Conservation (phyloP, 2,113 vertebrate species). For the Misgurnus mizolepis region DNA sequence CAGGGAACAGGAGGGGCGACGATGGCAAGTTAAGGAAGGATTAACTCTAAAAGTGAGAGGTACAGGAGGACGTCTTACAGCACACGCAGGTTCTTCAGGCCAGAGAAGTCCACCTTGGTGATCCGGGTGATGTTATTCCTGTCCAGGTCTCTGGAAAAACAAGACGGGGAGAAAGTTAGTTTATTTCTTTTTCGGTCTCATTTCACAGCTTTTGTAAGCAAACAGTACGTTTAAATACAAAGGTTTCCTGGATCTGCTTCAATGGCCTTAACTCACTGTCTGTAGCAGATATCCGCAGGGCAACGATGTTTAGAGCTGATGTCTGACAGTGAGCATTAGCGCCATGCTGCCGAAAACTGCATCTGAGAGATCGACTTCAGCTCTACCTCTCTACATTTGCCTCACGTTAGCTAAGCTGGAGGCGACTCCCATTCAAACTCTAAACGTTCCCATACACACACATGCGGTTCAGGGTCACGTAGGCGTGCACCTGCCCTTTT, state of each 20-base stretch:
- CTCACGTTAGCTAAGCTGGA: neutral
- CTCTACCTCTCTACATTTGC: neutral
- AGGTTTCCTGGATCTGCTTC: neutral
- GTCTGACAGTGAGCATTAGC: constrained; percentile 41
- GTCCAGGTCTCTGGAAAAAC: constrained; percentile 86
- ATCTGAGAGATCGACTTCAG: neutral
- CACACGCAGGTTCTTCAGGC: constrained; percentile 94
- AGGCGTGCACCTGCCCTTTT: neutral
- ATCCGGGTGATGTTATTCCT: constrained; percentile 96
- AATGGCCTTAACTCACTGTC: neutral
- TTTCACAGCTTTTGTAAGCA: neutral
- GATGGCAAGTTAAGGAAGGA: constrained; percentile 1
- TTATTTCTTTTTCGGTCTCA: neutral
- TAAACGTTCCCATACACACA: constrained; percentile 24
- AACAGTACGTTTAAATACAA: constrained; percentile 10
- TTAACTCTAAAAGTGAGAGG: neutral
- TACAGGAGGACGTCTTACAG: constrained; percentile 81
- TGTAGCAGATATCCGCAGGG: constrained; percentile 15
- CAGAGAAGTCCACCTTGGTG: constrained; percentile 91
- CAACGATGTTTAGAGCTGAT: neutral
- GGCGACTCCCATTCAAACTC: neutral
- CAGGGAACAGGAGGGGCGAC: constrained; percentile 4
- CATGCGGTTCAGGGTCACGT: neutral
- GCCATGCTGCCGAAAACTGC: constrained; percentile 1
- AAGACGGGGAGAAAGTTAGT: constrained; percentile 13